Conservation (phyloP, 2,113 vertebrate genomes). For the Chaenocephalus aceratus region DNA sequence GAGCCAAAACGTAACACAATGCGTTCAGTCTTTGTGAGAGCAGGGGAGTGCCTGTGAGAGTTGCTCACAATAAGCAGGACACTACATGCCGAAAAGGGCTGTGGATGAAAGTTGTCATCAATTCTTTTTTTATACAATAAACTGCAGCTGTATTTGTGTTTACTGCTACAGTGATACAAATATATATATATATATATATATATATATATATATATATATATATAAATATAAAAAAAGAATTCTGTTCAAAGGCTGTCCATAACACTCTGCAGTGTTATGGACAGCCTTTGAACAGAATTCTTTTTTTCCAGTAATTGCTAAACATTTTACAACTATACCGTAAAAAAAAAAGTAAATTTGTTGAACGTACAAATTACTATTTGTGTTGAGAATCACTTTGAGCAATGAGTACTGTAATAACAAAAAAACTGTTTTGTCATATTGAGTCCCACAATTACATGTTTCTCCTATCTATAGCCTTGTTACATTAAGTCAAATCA, state of each 20-base stretch:
- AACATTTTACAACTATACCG: neutral
- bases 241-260: neutral
- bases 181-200: too few relatives aligned
- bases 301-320: neutral
- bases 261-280: neutral
- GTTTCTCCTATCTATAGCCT: neutral
- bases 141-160: neutral
- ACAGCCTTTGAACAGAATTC: too few relatives aligned
- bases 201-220: too few relatives aligned
- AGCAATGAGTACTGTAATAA: neutral
- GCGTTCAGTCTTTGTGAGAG: slow-evolving; percentile 16
- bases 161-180: neutral
- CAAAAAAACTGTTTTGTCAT: neutral
- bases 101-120: neutral
- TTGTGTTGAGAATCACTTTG: neutral
- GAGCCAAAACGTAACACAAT: slow-evolving; percentile 33
- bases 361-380: neutral
- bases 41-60: slow-evolving; percentile 13
- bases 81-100: slow-evolving; percentile 25
- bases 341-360: neutral
- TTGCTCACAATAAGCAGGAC: slow-evolving; percentile 8
- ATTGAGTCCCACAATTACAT: neutral
- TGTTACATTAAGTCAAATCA: neutral
- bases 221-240: neutral
- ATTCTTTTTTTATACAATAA: neutral